Evolutionary conservation across 2,888 invertebrate species (phyloP).

Genomic region (Cantharis lateralis): DNA sequence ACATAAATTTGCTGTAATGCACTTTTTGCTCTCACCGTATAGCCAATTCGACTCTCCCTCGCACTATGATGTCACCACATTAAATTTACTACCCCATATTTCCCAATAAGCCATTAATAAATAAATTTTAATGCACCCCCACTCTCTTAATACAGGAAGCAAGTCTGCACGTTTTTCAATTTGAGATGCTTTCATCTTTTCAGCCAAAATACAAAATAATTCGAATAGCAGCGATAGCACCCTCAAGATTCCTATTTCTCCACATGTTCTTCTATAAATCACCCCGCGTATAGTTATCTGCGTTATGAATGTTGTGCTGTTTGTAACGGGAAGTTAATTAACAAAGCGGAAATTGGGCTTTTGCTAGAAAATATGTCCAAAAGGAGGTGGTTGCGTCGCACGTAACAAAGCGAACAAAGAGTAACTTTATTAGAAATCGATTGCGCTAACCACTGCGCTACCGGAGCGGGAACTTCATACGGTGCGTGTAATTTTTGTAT

Average conservation of each 20-base stretch:
- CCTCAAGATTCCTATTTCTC: background rate
- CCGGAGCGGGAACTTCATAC: background rate
- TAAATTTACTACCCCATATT: background rate
- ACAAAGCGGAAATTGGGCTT: background rate
- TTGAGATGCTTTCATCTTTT: background rate
- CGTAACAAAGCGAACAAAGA: background rate
- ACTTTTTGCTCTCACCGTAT: background rate
- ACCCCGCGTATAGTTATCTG: background rate
- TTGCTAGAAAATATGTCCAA: background rate
- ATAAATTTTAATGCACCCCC: background rate
- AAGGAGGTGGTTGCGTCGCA: background rate
- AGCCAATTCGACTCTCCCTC: background rate
- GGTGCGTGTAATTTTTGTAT: background rate
- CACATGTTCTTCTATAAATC: background rate
- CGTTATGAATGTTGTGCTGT: background rate
- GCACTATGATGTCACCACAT: background rate
- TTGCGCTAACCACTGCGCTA: background rate
- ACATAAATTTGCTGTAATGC: background rate
- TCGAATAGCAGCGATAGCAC: background rate
- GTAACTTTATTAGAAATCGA: background rate
- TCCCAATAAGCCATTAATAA: constrained; percentile 2
- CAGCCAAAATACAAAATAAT: background rate
- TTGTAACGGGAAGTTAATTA: background rate
- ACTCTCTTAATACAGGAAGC: background rate
- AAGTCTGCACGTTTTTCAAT: background rate